phyloP scores from a whole-genome alignment of 2,797 vertebrate species.

The Propithecus perrieri region DNA sequence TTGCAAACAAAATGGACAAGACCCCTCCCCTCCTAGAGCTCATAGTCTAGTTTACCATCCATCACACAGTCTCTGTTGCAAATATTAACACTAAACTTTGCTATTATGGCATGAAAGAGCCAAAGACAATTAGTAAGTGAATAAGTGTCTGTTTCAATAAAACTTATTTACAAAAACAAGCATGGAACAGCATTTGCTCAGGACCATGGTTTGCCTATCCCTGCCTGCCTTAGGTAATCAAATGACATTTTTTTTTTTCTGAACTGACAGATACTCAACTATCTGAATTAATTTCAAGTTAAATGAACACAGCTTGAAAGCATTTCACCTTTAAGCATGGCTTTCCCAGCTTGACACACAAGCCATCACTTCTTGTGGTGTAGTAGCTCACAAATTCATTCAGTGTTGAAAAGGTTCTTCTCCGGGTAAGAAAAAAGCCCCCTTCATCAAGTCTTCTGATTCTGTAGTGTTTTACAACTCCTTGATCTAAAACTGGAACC shows the following conservation, averaged over 20 bases:
- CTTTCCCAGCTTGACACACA: conserved; percentile 89
- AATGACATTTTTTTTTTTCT: conserved; percentile 27
- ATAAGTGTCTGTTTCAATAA: background rate
- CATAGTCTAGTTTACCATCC: background rate
- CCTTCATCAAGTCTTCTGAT: conserved; percentile 87
- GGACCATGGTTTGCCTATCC: background rate
- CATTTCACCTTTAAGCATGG: conserved; percentile 93
- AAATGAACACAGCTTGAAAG: background rate
- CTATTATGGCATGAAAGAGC: background rate
- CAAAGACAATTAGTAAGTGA: background rate
- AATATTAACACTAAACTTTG: background rate
- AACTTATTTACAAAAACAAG: background rate
- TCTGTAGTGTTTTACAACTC: conserved; percentile 94
- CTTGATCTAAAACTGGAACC: conserved; percentile 90
- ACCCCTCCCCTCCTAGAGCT: background rate
- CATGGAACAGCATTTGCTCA: background rate
- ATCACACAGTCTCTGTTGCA: background rate
- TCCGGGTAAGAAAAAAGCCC: conserved; percentile 87
- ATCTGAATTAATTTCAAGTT: background rate
- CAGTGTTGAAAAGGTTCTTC: conserved; percentile 87
- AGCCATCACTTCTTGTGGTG: conserved; percentile 86
- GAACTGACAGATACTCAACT: background rate
- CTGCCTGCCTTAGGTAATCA: conserved; percentile 55
- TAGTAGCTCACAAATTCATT: conserved; percentile 91
- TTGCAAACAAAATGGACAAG: background rate